These are phyloP conservation scores for Fregata magnificens DNA, from an alignment of 2,113 vertebrate species.

Conservation along the genomic window DNA sequence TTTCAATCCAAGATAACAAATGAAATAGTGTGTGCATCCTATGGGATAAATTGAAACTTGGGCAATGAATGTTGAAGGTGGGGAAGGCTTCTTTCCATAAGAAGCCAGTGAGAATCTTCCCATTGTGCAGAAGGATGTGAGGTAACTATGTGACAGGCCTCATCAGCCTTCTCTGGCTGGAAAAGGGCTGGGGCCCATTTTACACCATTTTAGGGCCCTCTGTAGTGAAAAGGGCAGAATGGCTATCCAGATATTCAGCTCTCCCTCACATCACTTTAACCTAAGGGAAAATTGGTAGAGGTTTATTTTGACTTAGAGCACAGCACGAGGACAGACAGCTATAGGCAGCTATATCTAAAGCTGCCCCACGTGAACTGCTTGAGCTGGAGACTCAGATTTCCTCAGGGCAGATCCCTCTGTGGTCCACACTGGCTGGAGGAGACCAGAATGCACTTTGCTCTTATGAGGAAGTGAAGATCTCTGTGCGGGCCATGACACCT, in stretches of 20 bases:
- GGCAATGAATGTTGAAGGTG: neutral
- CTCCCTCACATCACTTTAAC: neutral
- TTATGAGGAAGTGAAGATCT: neutral
- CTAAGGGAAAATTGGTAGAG: neutral
- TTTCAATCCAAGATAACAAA: neutral
- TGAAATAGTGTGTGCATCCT: neutral
- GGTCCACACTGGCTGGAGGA: neutral
- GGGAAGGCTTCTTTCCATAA: neutral
- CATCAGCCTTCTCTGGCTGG: neutral
- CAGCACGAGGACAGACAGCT: neutral
- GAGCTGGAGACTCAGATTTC: neutral
- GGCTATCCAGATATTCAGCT: neutral
- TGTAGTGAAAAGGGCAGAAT: neutral
- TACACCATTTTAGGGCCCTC: neutral
- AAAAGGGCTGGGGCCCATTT: neutral
- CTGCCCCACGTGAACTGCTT: neutral
- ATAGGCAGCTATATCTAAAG: neutral
- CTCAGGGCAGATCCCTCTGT: neutral
- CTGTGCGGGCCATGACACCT: fast-evolving
- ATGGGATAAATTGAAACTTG: neutral
- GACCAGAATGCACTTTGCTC: neutral
- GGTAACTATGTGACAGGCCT: neutral
- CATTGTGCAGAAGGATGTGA: neutral
- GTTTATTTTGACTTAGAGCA: neutral
- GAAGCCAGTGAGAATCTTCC: neutral